phyloP scores from a whole-genome alignment of 2,888 invertebrate genomes.

The Macrophya annulata region DNA sequence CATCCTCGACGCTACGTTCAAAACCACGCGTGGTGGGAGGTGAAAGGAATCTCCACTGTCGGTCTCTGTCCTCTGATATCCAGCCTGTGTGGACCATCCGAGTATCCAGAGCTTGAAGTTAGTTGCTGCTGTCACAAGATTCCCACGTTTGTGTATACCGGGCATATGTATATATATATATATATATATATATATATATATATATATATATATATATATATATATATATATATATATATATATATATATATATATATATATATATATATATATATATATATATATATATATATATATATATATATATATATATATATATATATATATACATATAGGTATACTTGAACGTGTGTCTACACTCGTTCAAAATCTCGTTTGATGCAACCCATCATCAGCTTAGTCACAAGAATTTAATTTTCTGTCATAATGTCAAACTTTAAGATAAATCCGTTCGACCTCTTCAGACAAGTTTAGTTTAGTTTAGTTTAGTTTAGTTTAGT shows the following conservation, averaged over 20 bases:
- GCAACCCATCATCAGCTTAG: background rate
- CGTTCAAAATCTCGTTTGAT: background rate
- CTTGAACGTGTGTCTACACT: background rate
- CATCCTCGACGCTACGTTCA: slow-evolving; percentile 59
- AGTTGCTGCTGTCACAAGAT: slow-evolving; percentile 20
- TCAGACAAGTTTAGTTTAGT: background rate
- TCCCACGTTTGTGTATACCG: slow-evolving; percentile 38
- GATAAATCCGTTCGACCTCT: background rate
- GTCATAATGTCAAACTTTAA: background rate
- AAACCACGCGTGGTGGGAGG: slow-evolving; percentile 60
- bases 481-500: background rate
- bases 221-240: background rate
- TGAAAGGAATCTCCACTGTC: slow-evolving; percentile 63
- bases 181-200: background rate
- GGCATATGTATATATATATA: background rate
- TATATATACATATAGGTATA: background rate
- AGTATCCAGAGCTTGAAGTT: slow-evolving; percentile 5
- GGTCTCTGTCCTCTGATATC: slow-evolving; percentile 36
- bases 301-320: background rate
- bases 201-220: background rate
- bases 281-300: background rate
- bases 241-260: background rate
- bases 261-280: background rate
- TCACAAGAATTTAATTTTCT: too few relatives aligned
- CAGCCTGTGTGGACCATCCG: slow-evolving; percentile 25